phyloP scores from a whole-genome alignment of 1,140 invertebrate genomes.

The Zophobas atratus region DNA sequence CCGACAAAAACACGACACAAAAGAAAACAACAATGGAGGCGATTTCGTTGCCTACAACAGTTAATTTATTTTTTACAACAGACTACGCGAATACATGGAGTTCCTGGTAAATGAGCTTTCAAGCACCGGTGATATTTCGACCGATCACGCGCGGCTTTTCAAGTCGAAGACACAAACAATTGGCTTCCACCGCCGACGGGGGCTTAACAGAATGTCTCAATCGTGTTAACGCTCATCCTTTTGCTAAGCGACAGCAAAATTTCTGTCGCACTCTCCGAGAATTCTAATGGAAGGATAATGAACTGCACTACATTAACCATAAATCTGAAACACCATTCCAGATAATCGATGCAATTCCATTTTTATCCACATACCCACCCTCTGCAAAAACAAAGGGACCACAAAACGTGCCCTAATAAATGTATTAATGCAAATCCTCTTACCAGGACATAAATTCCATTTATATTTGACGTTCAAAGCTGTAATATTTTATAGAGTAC shows the following conservation, averaged over 20 bases:
- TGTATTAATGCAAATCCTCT: constrained; percentile 9
- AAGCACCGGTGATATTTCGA: not conserved
- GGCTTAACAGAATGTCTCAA: too few relatives aligned
- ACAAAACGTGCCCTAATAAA: not conserved
- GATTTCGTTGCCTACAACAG: constrained; percentile 50
- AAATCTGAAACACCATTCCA: too few relatives aligned
- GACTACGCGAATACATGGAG: not conserved
- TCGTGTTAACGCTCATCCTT: too few relatives aligned
- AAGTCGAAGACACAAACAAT: not conserved
- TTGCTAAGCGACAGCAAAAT: too few relatives aligned
- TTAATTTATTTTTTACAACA: constrained; percentile 51
- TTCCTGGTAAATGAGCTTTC: constrained; percentile 16
- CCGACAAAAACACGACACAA: constrained; percentile 47
- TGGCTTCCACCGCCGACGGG: too few relatives aligned
- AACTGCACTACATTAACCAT: too few relatives aligned
- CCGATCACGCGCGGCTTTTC: not conserved
- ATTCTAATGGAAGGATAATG: too few relatives aligned
- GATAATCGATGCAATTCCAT: too few relatives aligned
- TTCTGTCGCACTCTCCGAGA: too few relatives aligned
- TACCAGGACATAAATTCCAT: constrained; percentile 8
- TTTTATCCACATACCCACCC: too few relatives aligned
- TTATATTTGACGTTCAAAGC: not conserved
- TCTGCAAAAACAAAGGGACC: not conserved
- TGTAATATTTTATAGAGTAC: not conserved
- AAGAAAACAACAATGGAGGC: constrained; percentile 49